phyloP scores from a whole-genome alignment of 2,888 invertebrate genomes.

The Podabrus alpinus region DNA sequence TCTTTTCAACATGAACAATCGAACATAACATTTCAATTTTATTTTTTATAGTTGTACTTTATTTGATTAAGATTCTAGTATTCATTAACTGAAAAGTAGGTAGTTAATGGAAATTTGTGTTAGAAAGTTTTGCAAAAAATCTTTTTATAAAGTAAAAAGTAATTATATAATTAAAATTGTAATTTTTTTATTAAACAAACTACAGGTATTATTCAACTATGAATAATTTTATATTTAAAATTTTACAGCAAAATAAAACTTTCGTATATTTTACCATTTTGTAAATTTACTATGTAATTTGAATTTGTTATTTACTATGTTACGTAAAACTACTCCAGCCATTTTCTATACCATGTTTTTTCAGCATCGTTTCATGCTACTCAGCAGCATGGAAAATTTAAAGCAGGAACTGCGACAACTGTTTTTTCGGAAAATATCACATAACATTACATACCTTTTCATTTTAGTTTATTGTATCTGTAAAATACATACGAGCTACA shows the following conservation, averaged over 20 bases:
- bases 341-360: background rate
- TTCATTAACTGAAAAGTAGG: background rate
- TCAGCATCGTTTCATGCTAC: background rate
- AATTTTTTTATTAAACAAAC: too few species aligned
- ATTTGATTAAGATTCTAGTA: background rate
- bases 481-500: background rate
- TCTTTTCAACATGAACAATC: too few species aligned
- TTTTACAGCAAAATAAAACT: background rate
- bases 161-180: too few species aligned
- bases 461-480: background rate
- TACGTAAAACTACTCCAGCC: background rate
- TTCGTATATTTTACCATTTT: background rate
- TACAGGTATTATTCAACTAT: background rate
- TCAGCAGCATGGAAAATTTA: conserved; percentile 1
- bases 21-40: too few species aligned
- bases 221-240: background rate
- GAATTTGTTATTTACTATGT: background rate
- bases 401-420: background rate
- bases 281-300: background rate
- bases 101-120: background rate
- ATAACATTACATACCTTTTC: background rate
- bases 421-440: background rate
- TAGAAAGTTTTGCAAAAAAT: background rate
- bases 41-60: background rate
- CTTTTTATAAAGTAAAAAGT: too few species aligned